Base-by-base conservation (phyloP, 1,140 invertebrate species). In the Teleopsis dalmanni region DNA sequence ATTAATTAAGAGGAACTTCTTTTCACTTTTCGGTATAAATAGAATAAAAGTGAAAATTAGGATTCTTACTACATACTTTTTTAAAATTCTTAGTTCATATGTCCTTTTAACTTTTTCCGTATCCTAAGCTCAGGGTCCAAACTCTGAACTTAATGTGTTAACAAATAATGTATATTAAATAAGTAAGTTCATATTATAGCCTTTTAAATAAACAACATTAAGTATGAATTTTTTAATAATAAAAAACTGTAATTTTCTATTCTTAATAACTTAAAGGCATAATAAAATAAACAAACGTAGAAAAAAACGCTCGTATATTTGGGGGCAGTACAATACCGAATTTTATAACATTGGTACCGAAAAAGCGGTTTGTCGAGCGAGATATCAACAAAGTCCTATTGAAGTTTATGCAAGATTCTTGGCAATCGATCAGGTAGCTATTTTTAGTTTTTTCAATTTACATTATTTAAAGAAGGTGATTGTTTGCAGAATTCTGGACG, bases 331-430 rank as follows among this genome's bases (percentile, higher is more conserved):
- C 19, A 54, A 56, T 9, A 40, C 33, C 23, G 78, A 79, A 44
- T n/a, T n/a, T n/a, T n/a, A n/a, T n/a, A n/a, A n/a, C n/a, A 70
- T 81, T 40, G 71, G 70, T 2, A 72, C 75, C 0, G 81, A 83
- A 29, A 77, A 78, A 56, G 76, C 75, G 11, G 76, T 74, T 3
- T 96, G 93, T 59, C 74, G 86, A 13, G 73, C 92, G 4, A 76
- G 91, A 19, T 95, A 90, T 60, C 93, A 97, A 62, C 92, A 95
- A 67, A 89, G 86, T 52, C 82, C 86, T 11, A 81, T 97, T 13
- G 88, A 95, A 70, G 88, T 87, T 2, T 94, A 91, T 62, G 88
- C 92, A 2, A 80, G 85, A 51, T 96, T 98, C 67, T 75, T 91
- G 25, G 90, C 91, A 1, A 84, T 83, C 14, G 90, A 94, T 70